Conservation (phyloP, 2,113 vertebrate species). For the Amblyopsis rosae region DNA sequence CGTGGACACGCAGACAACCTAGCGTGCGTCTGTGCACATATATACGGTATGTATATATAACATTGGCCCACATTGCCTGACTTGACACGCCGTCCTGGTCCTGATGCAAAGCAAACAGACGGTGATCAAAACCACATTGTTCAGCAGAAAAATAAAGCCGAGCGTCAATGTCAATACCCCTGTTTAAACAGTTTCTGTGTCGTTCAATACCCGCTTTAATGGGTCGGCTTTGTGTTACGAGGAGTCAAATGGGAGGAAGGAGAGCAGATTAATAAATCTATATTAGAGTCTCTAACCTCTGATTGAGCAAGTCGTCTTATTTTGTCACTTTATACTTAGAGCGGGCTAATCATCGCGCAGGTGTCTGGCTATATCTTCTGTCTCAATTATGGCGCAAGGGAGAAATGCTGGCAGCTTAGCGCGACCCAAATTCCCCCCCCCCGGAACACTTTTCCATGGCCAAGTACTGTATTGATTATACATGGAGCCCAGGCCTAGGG, state of each 20-base stretch:
- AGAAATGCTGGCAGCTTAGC: slow-evolving; percentile 48
- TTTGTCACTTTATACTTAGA: slow-evolving; percentile 63
- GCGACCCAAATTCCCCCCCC: too few relatives aligned
- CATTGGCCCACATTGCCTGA: slow-evolving; percentile 13
- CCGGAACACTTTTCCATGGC: slow-evolving; percentile 29
- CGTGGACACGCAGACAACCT: too few relatives aligned
- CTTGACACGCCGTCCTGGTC: slow-evolving; percentile 27
- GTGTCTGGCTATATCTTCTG: slow-evolving; percentile 51
- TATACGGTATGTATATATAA: neutral
- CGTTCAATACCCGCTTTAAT: slow-evolving; percentile 73
- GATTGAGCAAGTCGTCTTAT: slow-evolving; percentile 60
- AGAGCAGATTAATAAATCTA: slow-evolving; percentile 69
- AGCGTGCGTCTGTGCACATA: too few relatives aligned
- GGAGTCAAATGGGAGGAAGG: slow-evolving; percentile 63
- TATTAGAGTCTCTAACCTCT: slow-evolving; percentile 66
- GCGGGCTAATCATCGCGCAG: slow-evolving; percentile 66
- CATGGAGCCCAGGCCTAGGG: slow-evolving; percentile 29
- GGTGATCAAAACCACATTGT: slow-evolving; percentile 53
- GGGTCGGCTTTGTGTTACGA: slow-evolving; percentile 63
- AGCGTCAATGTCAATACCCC: slow-evolving; percentile 66
- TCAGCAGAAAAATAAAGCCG: slow-evolving; percentile 49
- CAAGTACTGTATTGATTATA: slow-evolving; percentile 47
- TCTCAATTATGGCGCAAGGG: slow-evolving; percentile 26
- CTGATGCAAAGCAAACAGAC: slow-evolving; percentile 40
- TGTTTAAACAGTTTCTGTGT: slow-evolving; percentile 67